Percentiles rank a stretch among this genome's conserved stretches.
phyloP scores from a whole-genome alignment of 1,140 invertebrate species.

The Tetragonula clypearis region DNA sequence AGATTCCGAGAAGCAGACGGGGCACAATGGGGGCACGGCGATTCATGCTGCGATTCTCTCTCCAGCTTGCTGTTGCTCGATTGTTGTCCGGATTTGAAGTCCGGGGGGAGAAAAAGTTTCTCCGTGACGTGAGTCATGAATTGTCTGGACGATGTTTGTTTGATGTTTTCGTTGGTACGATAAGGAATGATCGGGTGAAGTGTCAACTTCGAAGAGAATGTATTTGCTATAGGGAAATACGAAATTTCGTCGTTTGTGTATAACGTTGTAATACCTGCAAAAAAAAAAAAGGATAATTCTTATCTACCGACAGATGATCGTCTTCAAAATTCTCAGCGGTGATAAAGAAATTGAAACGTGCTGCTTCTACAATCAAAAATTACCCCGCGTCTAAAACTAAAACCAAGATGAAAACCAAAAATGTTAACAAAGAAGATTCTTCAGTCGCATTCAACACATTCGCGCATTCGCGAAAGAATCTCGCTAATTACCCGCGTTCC shows the following conservation, averaged over 20 bases:
- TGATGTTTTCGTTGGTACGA: no score
- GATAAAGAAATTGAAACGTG: no score
- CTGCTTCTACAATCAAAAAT: not conserved
- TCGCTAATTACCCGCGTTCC: not conserved
- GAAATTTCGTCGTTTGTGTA: no score
- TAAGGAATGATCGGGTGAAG: not conserved
- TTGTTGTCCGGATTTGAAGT: not conserved
- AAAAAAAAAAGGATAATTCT: no score
- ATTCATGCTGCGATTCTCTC: not conserved
- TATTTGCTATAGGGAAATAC: no score
- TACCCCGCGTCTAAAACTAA: not conserved
- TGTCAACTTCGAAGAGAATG: not conserved
- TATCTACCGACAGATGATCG: no score
- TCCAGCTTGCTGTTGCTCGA: not conserved
- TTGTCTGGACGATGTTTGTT: not conserved
- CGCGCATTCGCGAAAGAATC: not conserved
- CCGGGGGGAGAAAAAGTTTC: not conserved
- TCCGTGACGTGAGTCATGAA: not conserved
- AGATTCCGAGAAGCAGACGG: not conserved
- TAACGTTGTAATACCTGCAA: no score
- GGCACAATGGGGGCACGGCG: conserved; percentile 3
- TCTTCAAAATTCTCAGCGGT: no score
- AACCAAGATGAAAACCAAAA: no score
- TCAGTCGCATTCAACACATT: not conserved
- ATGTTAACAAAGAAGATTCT: not conserved